These are phyloP conservation scores for Punctoribates punctum DNA, from an alignment of 2,888 invertebrate genomes.

Conservation along the genomic window DNA sequence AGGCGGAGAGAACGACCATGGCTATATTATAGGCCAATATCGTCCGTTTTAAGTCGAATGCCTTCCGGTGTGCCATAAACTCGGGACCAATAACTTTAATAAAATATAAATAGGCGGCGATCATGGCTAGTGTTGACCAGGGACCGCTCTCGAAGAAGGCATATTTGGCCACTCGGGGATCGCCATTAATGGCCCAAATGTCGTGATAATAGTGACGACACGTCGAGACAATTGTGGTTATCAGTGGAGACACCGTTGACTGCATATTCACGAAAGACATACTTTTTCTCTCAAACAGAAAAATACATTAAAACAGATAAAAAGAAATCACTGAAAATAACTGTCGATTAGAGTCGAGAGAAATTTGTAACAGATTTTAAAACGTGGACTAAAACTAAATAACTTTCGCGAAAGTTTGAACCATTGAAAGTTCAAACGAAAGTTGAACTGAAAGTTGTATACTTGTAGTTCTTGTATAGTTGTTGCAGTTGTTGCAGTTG, in stretches of 20 bases:
- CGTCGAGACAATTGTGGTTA: not conserved
- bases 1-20: constrained; percentile 47
- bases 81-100: constrained; percentile 47
- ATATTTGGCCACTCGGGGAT: constrained; percentile 33
- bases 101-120: constrained; percentile 48
- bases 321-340: not conserved
- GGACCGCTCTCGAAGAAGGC: constrained; percentile 45
- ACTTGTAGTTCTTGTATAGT: no score
- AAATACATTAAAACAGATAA: not conserved
- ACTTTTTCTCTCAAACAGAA: not conserved
- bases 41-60: constrained; percentile 46
- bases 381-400: no score
- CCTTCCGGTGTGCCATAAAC: constrained; percentile 27
- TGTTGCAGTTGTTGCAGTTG: no score
- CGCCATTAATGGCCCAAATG: constrained; percentile 41
- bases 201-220: constrained; percentile 35
- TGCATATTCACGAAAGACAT: constrained; percentile 37
- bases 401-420: no score
- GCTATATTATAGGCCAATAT: constrained; percentile 47
- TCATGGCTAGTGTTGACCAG: constrained; percentile 47
- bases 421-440: no score
- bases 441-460: no score
- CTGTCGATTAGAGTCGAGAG: not conserved
- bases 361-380: not conserved
- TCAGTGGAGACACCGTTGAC: constrained; percentile 17